phyloP scores from a whole-genome alignment of 2,888 invertebrate genomes.

The Myopa tessellatipennis region DNA sequence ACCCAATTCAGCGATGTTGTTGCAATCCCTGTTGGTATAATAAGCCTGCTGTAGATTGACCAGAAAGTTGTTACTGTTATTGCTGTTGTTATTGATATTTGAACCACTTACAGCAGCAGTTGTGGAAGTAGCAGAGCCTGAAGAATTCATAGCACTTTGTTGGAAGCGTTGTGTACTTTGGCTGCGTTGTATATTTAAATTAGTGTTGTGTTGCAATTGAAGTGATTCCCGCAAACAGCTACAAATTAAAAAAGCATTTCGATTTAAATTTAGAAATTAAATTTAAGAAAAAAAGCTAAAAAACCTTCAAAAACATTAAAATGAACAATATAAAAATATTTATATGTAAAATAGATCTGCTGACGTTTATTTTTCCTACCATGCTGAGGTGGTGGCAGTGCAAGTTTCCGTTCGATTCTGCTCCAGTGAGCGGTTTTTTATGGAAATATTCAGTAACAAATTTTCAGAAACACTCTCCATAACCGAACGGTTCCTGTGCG shows the following conservation, averaged over 20 bases:
- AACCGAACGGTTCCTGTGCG: slow-evolving; percentile 65
- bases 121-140: slow-evolving; percentile 43
- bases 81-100: not conserved
- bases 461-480: slow-evolving; percentile 69
- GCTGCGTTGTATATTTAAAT: slow-evolving; percentile 68
- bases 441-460: slow-evolving; percentile 66
- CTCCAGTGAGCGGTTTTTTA: slow-evolving; percentile 67
- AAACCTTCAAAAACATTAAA: not conserved
- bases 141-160: slow-evolving; percentile 57
- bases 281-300: not conserved
- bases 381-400: slow-evolving; percentile 61
- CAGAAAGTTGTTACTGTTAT: not conserved
- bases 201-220: slow-evolving; percentile 68
- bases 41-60: not conserved
- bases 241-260: slow-evolving; percentile 23
- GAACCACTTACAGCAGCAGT: slow-evolving; percentile 34
- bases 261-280: not conserved
- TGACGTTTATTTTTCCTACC: slow-evolving; percentile 52
- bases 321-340: not conserved
- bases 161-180: slow-evolving; percentile 68
- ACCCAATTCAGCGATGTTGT: not conserved
- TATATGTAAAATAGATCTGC: not conserved
- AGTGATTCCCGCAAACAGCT: slow-evolving; percentile 67
- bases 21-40: not conserved
- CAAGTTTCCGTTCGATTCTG: slow-evolving; percentile 62